Evolutionary conservation across 92 coral and sea anemone species (phyloP).

Genomic region (Parazoanthus darwini): DNA sequence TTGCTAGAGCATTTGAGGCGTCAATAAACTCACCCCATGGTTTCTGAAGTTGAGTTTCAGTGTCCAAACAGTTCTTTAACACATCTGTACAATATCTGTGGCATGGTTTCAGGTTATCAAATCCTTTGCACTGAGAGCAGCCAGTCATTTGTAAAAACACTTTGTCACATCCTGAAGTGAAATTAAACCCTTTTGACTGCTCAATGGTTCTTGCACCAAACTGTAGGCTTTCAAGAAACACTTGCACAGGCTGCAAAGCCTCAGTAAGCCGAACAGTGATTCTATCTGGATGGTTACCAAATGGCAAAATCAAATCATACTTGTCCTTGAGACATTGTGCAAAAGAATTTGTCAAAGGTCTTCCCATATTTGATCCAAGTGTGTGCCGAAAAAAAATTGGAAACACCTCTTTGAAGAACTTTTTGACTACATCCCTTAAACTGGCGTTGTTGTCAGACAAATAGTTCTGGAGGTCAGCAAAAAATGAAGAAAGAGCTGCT

Average conservation of each 20-base stretch:
- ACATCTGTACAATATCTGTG: slow-evolving; percentile 73
- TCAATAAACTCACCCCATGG: slow-evolving; percentile 75
- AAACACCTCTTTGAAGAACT: slow-evolving; percentile 73
- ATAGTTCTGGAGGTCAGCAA: slow-evolving; percentile 61
- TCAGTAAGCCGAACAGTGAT: slow-evolving; percentile 51
- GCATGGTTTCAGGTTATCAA: slow-evolving; percentile 76
- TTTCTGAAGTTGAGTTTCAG: slow-evolving; percentile 66
- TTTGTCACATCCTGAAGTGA: slow-evolving; percentile 74
- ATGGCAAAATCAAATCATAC: slow-evolving; percentile 63
- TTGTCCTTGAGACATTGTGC: slow-evolving; percentile 81
- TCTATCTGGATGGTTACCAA: slow-evolving; percentile 64
- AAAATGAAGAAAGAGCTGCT: slow-evolving; percentile 56
- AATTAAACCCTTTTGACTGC: slow-evolving; percentile 60
- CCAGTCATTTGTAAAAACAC: slow-evolving; percentile 77
- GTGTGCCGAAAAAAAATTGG: slow-evolving; percentile 67
- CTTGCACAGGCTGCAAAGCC: slow-evolving; percentile 73
- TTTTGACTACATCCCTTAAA: slow-evolving; percentile 59
- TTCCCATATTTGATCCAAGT: slow-evolving; percentile 32
- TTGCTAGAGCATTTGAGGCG: slow-evolving; percentile 56
- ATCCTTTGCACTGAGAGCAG: slow-evolving; percentile 86
- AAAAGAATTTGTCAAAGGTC: slow-evolving; percentile 54
- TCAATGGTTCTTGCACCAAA: slow-evolving; percentile 61
- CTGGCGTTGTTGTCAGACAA: slow-evolving; percentile 56
- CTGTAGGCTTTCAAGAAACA: slow-evolving; percentile 64
- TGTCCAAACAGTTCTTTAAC: slow-evolving; percentile 68